Percentiles rank a stretch among this genome's conserved stretches.
phyloP scores from a whole-genome alignment of 1,140 invertebrate species.

The Colletes gigas region DNA sequence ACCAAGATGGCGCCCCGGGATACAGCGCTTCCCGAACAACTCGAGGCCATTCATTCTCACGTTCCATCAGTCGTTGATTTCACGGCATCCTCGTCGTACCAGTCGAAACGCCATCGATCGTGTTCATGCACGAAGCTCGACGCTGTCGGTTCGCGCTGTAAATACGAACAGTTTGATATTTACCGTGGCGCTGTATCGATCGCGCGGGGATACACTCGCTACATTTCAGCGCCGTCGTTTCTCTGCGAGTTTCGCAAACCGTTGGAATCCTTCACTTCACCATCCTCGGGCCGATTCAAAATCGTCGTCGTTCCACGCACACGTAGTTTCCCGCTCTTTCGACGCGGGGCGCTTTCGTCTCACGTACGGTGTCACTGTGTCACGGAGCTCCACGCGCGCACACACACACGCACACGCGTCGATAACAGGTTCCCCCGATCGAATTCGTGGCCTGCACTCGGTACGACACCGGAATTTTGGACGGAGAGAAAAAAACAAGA shows the following conservation, averaged over 20 bases:
- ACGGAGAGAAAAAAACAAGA: neutral
- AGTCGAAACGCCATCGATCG: neutral
- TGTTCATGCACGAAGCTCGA: constrained; percentile 14
- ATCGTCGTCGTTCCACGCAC: no score
- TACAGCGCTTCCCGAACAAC: constrained; percentile 11
- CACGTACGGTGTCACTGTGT: constrained; percentile 56
- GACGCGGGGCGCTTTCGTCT: neutral
- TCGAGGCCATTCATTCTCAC: neutral
- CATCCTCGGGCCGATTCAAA: constrained; percentile 6
- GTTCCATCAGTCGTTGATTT: neutral
- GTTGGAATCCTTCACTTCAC: neutral
- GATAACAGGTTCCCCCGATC: constrained; percentile 31
- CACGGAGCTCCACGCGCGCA: no score
- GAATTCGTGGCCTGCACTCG: constrained; percentile 2
- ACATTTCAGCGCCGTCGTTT: constrained; percentile 58
- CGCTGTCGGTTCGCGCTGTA: constrained; percentile 32
- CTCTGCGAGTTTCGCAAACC: constrained; percentile 46
- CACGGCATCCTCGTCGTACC: constrained; percentile 10
- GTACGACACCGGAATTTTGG: constrained; percentile 1
- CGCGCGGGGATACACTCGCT: constrained; percentile 53
- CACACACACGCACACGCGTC: constrained; percentile 24
- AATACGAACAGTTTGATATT: constrained; percentile 54
- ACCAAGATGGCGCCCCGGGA: constrained; percentile 14
- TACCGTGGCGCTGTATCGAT: constrained; percentile 59
- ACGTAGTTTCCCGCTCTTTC: constrained; percentile 49